These are phyloP conservation scores for Biston betularia DNA, from an alignment of 2,888 invertebrate species.

Conservation along the genomic window DNA sequence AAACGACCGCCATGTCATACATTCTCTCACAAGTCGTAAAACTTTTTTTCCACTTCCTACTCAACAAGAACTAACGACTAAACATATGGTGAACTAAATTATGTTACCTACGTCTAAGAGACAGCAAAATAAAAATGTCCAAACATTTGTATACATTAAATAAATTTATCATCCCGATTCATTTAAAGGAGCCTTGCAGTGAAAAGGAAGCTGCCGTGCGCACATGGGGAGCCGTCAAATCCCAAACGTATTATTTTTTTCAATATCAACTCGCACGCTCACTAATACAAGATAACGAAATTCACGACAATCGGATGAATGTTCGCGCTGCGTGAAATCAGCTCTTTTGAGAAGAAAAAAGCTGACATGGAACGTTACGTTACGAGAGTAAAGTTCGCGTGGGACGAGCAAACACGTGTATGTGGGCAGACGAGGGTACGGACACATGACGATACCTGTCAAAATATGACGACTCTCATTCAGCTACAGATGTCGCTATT, in stretches of 20 bases:
- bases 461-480: slow-evolving; percentile 83
- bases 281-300: slow-evolving; percentile 83
- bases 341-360: slow-evolving; percentile 76
- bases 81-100: slow-evolving; percentile 85
- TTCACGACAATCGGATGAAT: slow-evolving; percentile 83
- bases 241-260: slow-evolving; percentile 85
- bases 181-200: slow-evolving; percentile 73
- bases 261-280: slow-evolving; percentile 77
- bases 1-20: slow-evolving; percentile 74
- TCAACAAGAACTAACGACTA: slow-evolving; percentile 74
- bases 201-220: slow-evolving; percentile 82
- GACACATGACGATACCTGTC: slow-evolving; percentile 81
- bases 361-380: slow-evolving; percentile 62
- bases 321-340: slow-evolving; percentile 86
- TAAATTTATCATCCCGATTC: slow-evolving; percentile 85
- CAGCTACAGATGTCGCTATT: slow-evolving; percentile 82
- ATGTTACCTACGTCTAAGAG: slow-evolving; percentile 84
- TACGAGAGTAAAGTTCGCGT: slow-evolving; percentile 57
- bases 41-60: slow-evolving; percentile 83
- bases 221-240: slow-evolving; percentile 84
- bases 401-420: slow-evolving; percentile 79
- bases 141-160: slow-evolving; percentile 86
- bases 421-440: slow-evolving; percentile 80
- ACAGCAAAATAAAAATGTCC: slow-evolving; percentile 86
- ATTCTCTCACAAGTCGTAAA: slow-evolving; percentile 81